Evolutionary conservation across 2,797 vertebrate genomes (phyloP).

Genomic region (Coreius guichenoti): DNA sequence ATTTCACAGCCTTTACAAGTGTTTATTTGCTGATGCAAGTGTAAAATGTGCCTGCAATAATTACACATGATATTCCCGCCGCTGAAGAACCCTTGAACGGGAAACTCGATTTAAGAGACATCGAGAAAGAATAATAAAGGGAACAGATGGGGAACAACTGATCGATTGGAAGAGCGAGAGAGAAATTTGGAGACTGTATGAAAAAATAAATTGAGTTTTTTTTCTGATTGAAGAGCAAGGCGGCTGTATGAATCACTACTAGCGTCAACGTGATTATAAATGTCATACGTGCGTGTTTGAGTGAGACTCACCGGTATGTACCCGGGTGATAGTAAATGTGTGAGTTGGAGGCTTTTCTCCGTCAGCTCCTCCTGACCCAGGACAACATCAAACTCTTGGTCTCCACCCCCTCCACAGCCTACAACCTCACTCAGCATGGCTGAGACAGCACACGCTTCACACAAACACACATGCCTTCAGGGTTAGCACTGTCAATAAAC

Average conservation of each 20-base stretch:
- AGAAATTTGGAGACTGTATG: constrained; percentile 53
- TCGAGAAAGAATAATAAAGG: constrained; percentile 53
- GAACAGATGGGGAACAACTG: constrained; percentile 25
- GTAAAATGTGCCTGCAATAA: constrained; percentile 43
- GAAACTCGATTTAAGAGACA: constrained; percentile 48
- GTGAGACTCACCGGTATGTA: constrained; percentile 82
- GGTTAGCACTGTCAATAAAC: constrained; percentile 31
- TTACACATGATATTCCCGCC: constrained; percentile 49
- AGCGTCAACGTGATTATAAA: constrained; percentile 4
- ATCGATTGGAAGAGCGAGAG: constrained; percentile 58
- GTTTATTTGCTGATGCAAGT: constrained; percentile 41
- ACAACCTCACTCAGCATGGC: constrained; percentile 83
- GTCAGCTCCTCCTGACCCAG: constrained; percentile 84
- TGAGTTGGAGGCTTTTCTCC: constrained; percentile 81
- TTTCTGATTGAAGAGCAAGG: not conserved
- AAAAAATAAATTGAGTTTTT: constrained; percentile 8
- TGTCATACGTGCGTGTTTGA: constrained; percentile 31
- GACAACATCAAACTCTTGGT: constrained; percentile 74
- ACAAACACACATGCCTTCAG: constrained; percentile 33
- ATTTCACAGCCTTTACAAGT: constrained; percentile 50
- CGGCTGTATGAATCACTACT: constrained; percentile 8
- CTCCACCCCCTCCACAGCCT: constrained; percentile 69
- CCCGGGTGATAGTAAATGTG: constrained; percentile 84
- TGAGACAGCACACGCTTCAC: constrained; percentile 84
- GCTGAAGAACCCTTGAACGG: constrained; percentile 47